Evolutionary conservation across 2,888 invertebrate species (phyloP).

Genomic region (Drosophila algonquin): DNA sequence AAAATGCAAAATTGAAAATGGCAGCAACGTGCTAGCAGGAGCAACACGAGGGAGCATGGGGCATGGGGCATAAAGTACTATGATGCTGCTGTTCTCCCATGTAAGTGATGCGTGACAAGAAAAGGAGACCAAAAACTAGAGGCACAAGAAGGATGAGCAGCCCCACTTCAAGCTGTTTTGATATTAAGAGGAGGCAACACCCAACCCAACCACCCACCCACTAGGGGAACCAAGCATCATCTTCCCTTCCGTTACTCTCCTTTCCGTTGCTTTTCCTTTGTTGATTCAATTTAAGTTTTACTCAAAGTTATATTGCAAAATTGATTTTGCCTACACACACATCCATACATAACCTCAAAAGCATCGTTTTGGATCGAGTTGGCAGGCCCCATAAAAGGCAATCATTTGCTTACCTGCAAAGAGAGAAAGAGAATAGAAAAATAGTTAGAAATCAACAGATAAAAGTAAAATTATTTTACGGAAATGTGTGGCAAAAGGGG

Average conservation of each 20-base stretch:
- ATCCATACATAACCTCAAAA: conserved; percentile 33
- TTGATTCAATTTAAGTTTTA: conserved; percentile 73
- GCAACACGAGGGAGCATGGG: conserved; percentile 18
- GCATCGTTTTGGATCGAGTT: conserved; percentile 3
- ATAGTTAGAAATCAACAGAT: conserved; percentile 9
- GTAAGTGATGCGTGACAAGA: conserved; percentile 72
- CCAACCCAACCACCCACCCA: not conserved
- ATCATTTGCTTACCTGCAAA: conserved; percentile 70
- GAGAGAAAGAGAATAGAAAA: conserved; percentile 30
- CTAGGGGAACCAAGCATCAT: conserved; percentile 17
- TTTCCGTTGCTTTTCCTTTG: conserved; percentile 31
- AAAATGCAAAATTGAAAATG: conserved; percentile 80
- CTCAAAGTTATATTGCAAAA: conserved; percentile 49
- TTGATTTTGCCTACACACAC: conserved; percentile 53
- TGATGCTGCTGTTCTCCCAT: conserved; percentile 44
- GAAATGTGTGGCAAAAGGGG: not conserved
- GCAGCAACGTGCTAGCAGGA: conserved; percentile 62
- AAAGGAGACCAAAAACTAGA: conserved; percentile 6
- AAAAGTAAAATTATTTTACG: conserved; percentile 12
- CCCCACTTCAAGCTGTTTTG: conserved; percentile 38
- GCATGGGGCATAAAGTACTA: not conserved
- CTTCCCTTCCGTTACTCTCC: not conserved
- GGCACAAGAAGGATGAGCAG: conserved; percentile 10
- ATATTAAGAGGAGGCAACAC: conserved; percentile 30
- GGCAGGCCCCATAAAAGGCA: conserved; percentile 23